These are phyloP conservation scores for Dyspetes luteomarginatus DNA, from an alignment of 2,888 invertebrate genomes.

Conservation along the genomic window DNA sequence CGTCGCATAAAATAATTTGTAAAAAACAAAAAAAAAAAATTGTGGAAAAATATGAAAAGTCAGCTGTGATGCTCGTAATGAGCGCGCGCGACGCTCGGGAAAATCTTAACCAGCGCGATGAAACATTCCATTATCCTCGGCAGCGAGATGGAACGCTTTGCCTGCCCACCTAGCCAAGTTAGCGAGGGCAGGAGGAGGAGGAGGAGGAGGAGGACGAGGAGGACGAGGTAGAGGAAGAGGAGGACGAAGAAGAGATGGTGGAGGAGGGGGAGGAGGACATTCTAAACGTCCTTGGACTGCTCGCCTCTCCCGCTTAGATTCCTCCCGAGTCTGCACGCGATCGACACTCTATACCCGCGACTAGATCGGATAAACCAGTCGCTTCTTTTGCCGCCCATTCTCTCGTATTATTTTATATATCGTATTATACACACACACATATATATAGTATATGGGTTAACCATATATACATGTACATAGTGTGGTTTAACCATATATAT, in stretches of 20 bases:
- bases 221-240: not conserved
- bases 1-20: not conserved
- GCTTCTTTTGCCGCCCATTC: slow-evolving; percentile 30
- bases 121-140: slow-evolving; percentile 81
- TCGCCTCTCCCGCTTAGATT: slow-evolving; percentile 56
- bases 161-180: slow-evolving; percentile 70
- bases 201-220: not conserved
- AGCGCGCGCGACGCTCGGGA: slow-evolving; percentile 62
- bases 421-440: too few species aligned
- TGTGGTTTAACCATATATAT: too few species aligned
- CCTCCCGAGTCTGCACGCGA: slow-evolving; percentile 56
- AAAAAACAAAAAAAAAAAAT: slow-evolving; percentile 29
- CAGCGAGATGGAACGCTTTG: slow-evolving; percentile 82
- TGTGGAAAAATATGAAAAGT: slow-evolving; percentile 13
- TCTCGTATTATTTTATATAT: slow-evolving; percentile 11
- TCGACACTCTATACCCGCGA: slow-evolving; percentile 56
- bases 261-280: not conserved
- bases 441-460: too few species aligned
- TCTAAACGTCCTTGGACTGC: slow-evolving; percentile 36
- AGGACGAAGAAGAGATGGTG: too few species aligned
- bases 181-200: too few species aligned
- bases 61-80: slow-evolving; percentile 46
- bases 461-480: too few species aligned
- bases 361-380: slow-evolving; percentile 59
- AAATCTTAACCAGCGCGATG: slow-evolving; percentile 74